phyloP scores from a whole-genome alignment of 1,140 invertebrate species.

The Pachypeltis micranthus region DNA sequence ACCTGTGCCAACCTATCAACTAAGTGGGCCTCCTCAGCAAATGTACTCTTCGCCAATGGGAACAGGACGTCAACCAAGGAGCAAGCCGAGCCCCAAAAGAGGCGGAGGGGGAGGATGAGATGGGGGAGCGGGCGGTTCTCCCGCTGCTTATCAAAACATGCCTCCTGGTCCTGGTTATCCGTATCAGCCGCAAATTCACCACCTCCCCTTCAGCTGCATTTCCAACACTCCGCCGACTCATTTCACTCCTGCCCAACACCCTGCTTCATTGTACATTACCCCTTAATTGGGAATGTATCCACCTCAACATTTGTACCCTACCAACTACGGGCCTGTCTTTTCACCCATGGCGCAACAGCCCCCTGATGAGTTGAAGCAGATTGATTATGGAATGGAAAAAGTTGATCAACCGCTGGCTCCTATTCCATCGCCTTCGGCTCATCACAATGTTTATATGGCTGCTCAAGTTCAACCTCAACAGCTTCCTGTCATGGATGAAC shows the following conservation, averaged over 20 bases:
- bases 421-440: background rate
- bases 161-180: background rate
- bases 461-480: background rate
- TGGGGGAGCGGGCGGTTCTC: background rate
- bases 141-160: constrained; percentile 2
- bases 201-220: background rate
- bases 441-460: background rate
- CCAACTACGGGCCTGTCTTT: background rate
- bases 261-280: constrained; percentile 5
- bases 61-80: background rate
- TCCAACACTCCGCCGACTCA: background rate
- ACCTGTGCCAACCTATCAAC: constrained; percentile 2
- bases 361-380: background rate
- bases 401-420: background rate
- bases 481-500: constrained; percentile 1
- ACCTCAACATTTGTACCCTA: background rate
- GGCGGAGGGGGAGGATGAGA: background rate
- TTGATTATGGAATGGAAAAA: background rate
- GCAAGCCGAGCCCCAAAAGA: background rate
- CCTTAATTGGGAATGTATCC: background rate
- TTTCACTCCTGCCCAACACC: constrained; percentile 11
- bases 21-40: background rate
- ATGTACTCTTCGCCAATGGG: too few species aligned
- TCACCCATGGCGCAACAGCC: background rate
- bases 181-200: background rate